phyloP scores from a whole-genome alignment of 2,888 invertebrate genomes.

The Patella depressa region DNA sequence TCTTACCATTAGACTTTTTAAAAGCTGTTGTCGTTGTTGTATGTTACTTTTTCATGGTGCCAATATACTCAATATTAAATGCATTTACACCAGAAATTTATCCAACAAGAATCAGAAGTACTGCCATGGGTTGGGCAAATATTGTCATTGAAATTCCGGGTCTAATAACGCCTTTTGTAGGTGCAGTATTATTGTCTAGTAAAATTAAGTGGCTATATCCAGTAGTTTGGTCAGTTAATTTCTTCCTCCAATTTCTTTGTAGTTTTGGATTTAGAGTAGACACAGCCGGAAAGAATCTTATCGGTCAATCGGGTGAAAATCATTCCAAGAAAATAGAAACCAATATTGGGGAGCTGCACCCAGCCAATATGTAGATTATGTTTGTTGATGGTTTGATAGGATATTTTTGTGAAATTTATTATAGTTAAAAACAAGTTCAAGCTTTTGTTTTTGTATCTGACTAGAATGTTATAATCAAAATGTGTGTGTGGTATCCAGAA shows the following conservation, averaged over 20 bases:
- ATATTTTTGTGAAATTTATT: no score
- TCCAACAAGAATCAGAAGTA: slow-evolving; percentile 55
- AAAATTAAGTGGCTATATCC: slow-evolving; percentile 58
- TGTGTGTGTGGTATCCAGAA: no score
- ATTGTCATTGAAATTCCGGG: slow-evolving; percentile 56
- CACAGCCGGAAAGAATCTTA: slow-evolving; percentile 50
- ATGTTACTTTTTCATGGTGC: slow-evolving; percentile 62
- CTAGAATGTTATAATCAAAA: no score
- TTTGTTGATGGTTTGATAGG: no score
- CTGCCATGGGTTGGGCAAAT: slow-evolving; percentile 60
- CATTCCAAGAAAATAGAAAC: no score
- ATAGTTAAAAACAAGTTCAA: no score
- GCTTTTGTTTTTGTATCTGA: no score
- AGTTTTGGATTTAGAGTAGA: slow-evolving; percentile 51
- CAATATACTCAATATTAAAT: slow-evolving; percentile 61
- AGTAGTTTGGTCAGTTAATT: slow-evolving; percentile 53
- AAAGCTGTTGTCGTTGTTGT: slow-evolving; percentile 56
- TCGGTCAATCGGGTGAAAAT: not conserved
- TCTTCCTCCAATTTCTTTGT: slow-evolving; percentile 49
- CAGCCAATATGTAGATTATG: no score
- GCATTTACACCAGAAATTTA: slow-evolving; percentile 61
- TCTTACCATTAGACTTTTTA: slow-evolving; percentile 47
- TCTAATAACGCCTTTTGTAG: slow-evolving; percentile 56
- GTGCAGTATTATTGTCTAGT: slow-evolving; percentile 53
- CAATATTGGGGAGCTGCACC: no score